Evolutionary conservation across 1,140 invertebrate genomes (phyloP).

Genomic region (Aphelinus atriplicis): DNA sequence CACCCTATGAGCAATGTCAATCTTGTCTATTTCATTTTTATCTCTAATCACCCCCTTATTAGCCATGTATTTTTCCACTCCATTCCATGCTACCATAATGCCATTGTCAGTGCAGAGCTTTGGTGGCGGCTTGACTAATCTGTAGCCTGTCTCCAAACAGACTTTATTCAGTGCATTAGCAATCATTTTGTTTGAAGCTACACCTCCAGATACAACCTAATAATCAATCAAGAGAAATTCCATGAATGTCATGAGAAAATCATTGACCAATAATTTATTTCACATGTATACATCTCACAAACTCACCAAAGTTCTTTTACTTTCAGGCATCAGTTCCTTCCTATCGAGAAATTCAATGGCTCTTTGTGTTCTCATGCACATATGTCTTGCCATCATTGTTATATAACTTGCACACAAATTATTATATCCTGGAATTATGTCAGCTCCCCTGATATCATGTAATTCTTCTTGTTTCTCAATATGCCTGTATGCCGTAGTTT

Average conservation of each 20-base stretch:
- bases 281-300: conserved; percentile 22
- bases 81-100: conserved; percentile 99
- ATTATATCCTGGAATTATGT: conserved; percentile 79
- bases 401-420: conserved; percentile 91
- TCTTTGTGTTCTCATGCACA: conserved; percentile 83
- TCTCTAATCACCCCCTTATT: conserved; percentile 63
- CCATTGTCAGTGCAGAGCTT: conserved; percentile 97
- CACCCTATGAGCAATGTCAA: conserved; percentile 64
- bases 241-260: too few species aligned
- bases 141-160: conserved; percentile 74
- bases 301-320: conserved; percentile 70
- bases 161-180: conserved; percentile 74
- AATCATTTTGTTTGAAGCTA: conserved; percentile 92
- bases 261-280: neutral
- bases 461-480: conserved; percentile 72
- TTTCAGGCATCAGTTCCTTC: conserved; percentile 69
- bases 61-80: conserved; percentile 77
- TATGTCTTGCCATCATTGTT: conserved; percentile 77
- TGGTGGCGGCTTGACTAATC: conserved; percentile 80
- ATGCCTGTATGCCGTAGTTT: conserved; percentile 65
- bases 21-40: conserved; percentile 62
- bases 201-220: conserved; percentile 94
- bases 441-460: conserved; percentile 71
- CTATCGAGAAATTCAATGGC: conserved; percentile 80
- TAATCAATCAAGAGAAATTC: conserved; percentile 23